Base-by-base conservation (phyloP, 2,888 invertebrate species). In the Aricia artaxerxes region DNA sequence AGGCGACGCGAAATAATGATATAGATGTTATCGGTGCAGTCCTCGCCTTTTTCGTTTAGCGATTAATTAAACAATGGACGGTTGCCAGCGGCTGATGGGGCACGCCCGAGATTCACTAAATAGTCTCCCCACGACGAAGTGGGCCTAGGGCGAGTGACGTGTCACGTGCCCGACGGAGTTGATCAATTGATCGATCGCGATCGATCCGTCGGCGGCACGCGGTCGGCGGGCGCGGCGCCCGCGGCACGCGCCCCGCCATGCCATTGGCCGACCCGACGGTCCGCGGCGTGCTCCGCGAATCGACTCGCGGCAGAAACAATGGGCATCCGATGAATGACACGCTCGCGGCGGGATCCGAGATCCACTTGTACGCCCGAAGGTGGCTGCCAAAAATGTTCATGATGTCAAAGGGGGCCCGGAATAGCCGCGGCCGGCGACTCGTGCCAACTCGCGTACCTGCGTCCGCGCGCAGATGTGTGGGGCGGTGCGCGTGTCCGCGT, bases 281-380 rank as follows among this genome's bases (percentile, higher is more conserved):
- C 83, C 87, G 86, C 88, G 88, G 87, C 88, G 88, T 88, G 86
- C 86, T 85, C 86, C 87, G 88, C 91, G 89, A 91, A 92, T 92
- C 90, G 90, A 90, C 89, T 89, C 91, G 87, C 89, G 89, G 90
- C 87, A 89, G 91, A 90, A 91, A 92, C 93, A 92, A 93, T 90
- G 90, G 88, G 89, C 69, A 91, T 88, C 90, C 90, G 92, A 94
- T 94, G 94, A 94, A 94, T 94, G 94, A 94, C 94, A 91, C 84
- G 88, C 87, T 87, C 88, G 87, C 88, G 87, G 86, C 85, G 86
- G 85, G 85, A 85, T 86, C 86, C 88, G 85, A 86, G 88, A 86
- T 86, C 90, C 90, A 90, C 91, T 91, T 90, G 89, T 89, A 91
- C 89, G 88, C 87, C 88, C 85, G 86, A 87, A 88, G 90, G 89